Conservation (phyloP, 2,797 vertebrate genomes). For the Myiotriccus ornatus region DNA sequence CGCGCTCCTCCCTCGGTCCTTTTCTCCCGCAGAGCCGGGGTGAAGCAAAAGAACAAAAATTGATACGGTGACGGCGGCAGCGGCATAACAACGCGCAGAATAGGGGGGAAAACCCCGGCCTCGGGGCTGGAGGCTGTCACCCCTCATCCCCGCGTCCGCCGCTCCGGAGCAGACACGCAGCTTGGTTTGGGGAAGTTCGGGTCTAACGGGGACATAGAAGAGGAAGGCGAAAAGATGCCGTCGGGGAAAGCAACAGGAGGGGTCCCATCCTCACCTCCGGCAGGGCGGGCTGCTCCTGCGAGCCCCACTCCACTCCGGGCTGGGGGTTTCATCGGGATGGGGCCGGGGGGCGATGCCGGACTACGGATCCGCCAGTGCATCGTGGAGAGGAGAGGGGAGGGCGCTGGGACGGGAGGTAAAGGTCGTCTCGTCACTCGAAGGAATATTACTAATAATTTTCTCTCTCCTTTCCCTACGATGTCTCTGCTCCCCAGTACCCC, state of each 20-base stretch:
- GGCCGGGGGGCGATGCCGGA: background rate
- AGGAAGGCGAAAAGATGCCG: background rate
- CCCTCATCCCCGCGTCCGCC: background rate
- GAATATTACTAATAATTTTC: background rate
- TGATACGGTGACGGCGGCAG: background rate
- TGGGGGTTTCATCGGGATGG: background rate
- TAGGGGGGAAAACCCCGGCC: background rate
- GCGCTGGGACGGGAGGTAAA: background rate
- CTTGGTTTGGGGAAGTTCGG: background rate
- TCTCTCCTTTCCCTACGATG: background rate
- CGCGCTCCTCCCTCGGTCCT: background rate
- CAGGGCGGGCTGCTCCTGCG: background rate
- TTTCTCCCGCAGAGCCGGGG: background rate
- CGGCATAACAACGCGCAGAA: background rate
- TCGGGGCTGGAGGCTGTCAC: background rate
- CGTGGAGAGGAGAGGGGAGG: background rate
- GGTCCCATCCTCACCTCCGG: background rate
- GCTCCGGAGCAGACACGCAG: background rate
- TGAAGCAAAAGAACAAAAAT: background rate
- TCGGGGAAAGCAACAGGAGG: conserved; percentile 9
- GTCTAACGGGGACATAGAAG: background rate
- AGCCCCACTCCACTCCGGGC: background rate
- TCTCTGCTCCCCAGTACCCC: background rate
- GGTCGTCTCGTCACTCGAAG: background rate
- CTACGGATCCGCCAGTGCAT: background rate